phyloP scores from a whole-genome alignment of 2,113 vertebrate genomes.

The Poeciliopsis occidentalis region DNA sequence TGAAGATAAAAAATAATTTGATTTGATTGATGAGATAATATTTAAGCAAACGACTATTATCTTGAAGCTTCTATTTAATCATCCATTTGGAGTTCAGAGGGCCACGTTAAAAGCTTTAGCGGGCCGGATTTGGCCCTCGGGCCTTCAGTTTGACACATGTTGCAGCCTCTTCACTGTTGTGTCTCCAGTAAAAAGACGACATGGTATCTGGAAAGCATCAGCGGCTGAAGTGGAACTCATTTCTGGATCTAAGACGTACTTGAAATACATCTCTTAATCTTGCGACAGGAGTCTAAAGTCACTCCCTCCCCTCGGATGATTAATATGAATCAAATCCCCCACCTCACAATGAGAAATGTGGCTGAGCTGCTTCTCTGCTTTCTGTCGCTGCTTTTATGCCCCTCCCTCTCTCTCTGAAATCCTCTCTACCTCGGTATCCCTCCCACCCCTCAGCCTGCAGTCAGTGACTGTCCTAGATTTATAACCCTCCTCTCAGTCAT shows the following conservation, averaged over 20 bases:
- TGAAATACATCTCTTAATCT: slow-evolving; percentile 6
- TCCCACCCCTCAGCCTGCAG: slow-evolving; percentile 75
- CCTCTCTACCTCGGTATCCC: slow-evolving; percentile 52
- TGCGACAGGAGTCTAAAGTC: neutral
- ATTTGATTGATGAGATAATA: no score
- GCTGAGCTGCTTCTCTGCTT: slow-evolving; percentile 32
- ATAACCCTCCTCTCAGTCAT: slow-evolving; percentile 46
- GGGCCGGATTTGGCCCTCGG: no score
- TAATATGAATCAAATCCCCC: slow-evolving; percentile 48
- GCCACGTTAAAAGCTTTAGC: no score
- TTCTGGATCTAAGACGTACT: neutral
- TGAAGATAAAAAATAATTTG: no score
- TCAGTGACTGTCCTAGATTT: slow-evolving; percentile 80
- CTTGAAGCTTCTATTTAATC: no score
- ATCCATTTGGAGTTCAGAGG: no score
- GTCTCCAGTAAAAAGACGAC: neutral
- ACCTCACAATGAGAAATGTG: slow-evolving; percentile 44
- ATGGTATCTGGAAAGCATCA: neutral
- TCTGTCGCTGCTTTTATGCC: slow-evolving; percentile 25
- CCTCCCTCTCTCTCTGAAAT: slow-evolving; percentile 52
- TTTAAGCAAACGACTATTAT: no score
- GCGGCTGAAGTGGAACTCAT: neutral
- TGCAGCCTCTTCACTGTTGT: no score
- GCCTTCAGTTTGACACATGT: no score
- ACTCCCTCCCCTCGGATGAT: slow-evolving; percentile 28